These are phyloP conservation scores for Peromyscus melanophrys DNA, from an alignment of 2,797 vertebrate species.

Conservation along the genomic window DNA sequence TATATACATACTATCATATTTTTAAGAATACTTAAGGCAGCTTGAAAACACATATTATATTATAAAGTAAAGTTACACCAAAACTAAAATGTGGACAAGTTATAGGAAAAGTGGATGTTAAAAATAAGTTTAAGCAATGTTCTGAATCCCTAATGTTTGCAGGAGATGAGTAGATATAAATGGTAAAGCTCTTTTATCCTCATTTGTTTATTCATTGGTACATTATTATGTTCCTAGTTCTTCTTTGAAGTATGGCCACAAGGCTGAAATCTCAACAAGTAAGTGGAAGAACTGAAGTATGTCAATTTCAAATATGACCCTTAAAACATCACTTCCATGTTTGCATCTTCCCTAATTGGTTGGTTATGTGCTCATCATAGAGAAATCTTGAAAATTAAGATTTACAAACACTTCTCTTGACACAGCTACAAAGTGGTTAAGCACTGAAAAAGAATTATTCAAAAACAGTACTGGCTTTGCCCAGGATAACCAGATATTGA, in stretches of 20 bases:
- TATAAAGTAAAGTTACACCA: conserved; percentile 28
- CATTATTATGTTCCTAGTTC: neutral
- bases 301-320: neutral
- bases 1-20: neutral
- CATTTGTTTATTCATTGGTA: neutral
- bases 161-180: neutral
- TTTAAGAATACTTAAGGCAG: neutral
- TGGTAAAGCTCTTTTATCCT: neutral
- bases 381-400: neutral
- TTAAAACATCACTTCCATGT: neutral
- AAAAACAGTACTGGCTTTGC: neutral
- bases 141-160: neutral
- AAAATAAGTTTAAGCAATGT: neutral
- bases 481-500: neutral
- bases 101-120: neutral
- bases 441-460: neutral
- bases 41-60: neutral
- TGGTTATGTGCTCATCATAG: neutral
- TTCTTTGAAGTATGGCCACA: neutral
- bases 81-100: neutral
- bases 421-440: neutral
- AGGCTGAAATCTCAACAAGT: neutral
- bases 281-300: neutral
- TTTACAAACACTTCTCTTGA: neutral
- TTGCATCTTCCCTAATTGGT: too few species aligned